These are phyloP conservation scores for Seriola quinqueradiata DNA, from an alignment of 2,113 vertebrate species.

Conservation along the genomic window DNA sequence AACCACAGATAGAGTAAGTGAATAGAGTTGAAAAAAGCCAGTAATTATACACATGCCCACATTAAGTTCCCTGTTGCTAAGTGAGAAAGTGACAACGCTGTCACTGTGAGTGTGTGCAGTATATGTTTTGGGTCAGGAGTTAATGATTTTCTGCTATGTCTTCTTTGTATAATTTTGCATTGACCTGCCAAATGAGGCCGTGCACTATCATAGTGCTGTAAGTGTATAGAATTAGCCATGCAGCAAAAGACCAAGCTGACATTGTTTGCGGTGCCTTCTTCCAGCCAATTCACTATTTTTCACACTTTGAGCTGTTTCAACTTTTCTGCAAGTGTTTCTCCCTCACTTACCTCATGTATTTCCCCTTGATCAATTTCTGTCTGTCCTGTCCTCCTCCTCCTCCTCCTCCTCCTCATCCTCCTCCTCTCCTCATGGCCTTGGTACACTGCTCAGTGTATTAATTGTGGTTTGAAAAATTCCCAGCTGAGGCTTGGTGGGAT, in stretches of 20 bases:
- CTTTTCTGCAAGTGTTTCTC: slow-evolving; percentile 26
- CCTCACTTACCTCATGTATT: slow-evolving; percentile 51
- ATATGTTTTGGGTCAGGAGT: slow-evolving; percentile 20
- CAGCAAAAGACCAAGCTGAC: neutral
- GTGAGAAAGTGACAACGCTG: neutral
- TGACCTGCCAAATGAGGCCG: slow-evolving; percentile 22
- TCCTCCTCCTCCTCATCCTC: slow-evolving; percentile 4
- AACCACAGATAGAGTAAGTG: neutral
- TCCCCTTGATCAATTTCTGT: slow-evolving; percentile 44
- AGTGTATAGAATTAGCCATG: neutral
- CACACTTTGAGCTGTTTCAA: slow-evolving; percentile 9
- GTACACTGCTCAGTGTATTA: slow-evolving; percentile 67
- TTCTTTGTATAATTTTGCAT: slow-evolving; percentile 14
- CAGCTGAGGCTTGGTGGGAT: slow-evolving; percentile 62
- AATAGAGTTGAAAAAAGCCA: slow-evolving; percentile 23
- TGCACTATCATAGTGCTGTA: neutral
- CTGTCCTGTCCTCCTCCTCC: slow-evolving; percentile 22
- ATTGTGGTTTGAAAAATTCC: slow-evolving; percentile 72
- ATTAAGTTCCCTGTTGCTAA: neutral
- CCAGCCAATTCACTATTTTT: neutral
- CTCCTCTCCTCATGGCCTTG: slow-evolving; percentile 32
- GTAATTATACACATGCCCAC: slow-evolving; percentile 14
- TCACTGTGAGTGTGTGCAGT: neutral
- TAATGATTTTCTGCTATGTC: slow-evolving; percentile 49
- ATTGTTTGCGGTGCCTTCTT: neutral